A percentile compares a stretch with the other conserved stretches of the same genome.
phyloP scores from a whole-genome alignment of 2,113 vertebrate species.

The Anoura caudifer region DNA sequence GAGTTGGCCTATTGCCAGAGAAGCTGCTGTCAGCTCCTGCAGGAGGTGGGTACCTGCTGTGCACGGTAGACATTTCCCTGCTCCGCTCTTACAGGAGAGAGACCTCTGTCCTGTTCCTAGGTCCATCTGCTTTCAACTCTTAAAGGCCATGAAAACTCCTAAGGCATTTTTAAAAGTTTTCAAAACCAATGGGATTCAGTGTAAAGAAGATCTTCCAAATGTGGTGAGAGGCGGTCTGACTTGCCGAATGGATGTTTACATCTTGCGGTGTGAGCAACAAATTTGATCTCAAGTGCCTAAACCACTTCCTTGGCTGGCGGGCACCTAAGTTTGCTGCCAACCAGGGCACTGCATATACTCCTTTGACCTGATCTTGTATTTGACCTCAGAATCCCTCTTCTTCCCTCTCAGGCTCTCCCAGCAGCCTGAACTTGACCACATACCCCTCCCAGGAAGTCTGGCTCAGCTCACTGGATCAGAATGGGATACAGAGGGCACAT shows the following conservation, averaged over 20 bases:
- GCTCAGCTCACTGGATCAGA: background rate
- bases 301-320: background rate
- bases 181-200: background rate
- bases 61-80: background rate
- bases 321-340: background rate
- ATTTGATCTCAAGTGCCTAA: background rate
- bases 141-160: background rate
- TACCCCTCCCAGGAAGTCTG: background rate
- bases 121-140: background rate
- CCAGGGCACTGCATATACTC: background rate
- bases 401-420: background rate
- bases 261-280: slow-evolving; percentile 36
- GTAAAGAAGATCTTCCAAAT: slow-evolving; percentile 22
- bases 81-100: background rate
- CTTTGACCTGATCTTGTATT: background rate
- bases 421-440: background rate
- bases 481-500: background rate
- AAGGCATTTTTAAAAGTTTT: background rate
- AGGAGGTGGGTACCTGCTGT: background rate
- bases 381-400: background rate
- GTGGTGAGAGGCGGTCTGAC: background rate
- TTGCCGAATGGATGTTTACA: background rate
- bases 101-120: background rate
- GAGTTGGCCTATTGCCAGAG: background rate
- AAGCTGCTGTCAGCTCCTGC: accelerated